A percentile compares a stretch with the other conserved stretches of the same genome.
Evolutionary conservation across 2,113 vertebrate species (phyloP).

Genomic region (Fregata magnificens): DNA sequence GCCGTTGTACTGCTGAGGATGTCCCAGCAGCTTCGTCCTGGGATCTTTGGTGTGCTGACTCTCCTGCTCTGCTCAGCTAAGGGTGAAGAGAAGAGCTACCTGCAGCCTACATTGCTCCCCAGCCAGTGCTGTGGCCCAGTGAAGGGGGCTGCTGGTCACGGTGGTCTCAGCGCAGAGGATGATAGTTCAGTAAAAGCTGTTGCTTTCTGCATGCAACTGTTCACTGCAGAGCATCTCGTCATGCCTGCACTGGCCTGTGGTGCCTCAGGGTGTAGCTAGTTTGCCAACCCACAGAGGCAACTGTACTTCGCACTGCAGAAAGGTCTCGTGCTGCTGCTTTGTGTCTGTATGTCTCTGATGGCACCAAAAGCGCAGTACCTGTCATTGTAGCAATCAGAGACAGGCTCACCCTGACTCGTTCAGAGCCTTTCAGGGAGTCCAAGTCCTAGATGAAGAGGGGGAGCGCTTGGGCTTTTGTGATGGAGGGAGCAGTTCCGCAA

Average conservation of each 20-base stretch:
- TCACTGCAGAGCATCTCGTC: not conserved
- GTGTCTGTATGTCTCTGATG: not conserved
- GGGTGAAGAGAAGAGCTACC: not conserved
- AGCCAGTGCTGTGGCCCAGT: not conserved
- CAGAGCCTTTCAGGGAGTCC: constrained; percentile 32
- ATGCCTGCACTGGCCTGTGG: not conserved
- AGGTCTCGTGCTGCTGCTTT: constrained; percentile 24
- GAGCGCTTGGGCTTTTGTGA: constrained; percentile 1
- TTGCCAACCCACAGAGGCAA: not conserved
- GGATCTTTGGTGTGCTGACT: not conserved
- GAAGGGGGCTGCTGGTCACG: not conserved
- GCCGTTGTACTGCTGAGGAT: not conserved
- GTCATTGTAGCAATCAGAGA: not conserved
- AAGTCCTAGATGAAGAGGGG: not conserved
- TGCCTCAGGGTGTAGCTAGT: not conserved
- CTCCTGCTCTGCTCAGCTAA: not conserved
- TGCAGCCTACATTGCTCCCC: not conserved
- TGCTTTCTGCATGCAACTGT: not conserved
- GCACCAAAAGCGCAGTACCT: not conserved
- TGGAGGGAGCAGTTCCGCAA: constrained; percentile 9
- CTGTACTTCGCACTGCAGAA: not conserved
- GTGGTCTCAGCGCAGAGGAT: not conserved
- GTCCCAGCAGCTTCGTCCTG: not conserved
- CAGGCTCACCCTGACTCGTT: not conserved
- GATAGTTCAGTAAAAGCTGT: not conserved